A percentile compares a stretch with the other conserved stretches of the same genome.
These are phyloP conservation scores for Nephrocerus scutellatus DNA, from an alignment of 2,888 invertebrate genomes.

Conservation along the genomic window DNA sequence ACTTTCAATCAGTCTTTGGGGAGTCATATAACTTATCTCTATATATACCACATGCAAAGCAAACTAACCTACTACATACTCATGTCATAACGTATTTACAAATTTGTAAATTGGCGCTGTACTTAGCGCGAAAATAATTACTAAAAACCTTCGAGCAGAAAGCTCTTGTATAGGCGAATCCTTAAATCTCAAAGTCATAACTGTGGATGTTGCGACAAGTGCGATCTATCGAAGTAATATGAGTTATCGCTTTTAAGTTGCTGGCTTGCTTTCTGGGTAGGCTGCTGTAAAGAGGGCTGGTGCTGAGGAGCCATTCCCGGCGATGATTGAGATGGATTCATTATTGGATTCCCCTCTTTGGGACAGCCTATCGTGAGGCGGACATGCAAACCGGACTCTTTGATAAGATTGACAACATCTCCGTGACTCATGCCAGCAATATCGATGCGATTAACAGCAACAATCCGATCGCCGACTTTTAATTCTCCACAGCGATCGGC, in stretches of 20 bases:
- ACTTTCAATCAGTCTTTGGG: too few species aligned
- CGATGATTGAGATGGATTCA: conserved; percentile 30
- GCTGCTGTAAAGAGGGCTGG: conserved; percentile 15
- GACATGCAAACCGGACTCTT: conserved; percentile 88
- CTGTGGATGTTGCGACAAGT: conserved; percentile 38
- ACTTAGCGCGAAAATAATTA: too few species aligned
- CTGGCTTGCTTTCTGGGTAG: conserved; percentile 16
- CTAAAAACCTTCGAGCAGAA: conserved; percentile 30
- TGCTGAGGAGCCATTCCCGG: conserved; percentile 18
- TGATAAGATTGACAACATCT: conserved; percentile 94
- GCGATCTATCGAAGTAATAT: conserved; percentile 28
- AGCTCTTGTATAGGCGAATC: conserved; percentile 45
- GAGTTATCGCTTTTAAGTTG: conserved; percentile 21
- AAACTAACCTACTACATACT: too few species aligned
- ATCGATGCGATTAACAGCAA: conserved; percentile 89
- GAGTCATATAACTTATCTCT: too few species aligned
- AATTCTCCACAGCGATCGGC: conserved; percentile 88
- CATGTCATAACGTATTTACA: too few species aligned
- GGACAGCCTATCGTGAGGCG: conserved; percentile 65
- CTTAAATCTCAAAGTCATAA: conserved; percentile 49
- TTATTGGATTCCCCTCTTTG: conserved; percentile 33
- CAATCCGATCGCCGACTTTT: conserved; percentile 89
- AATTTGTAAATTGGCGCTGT: too few species aligned
- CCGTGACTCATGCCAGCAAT: conserved; percentile 90
- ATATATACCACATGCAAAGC: too few species aligned